These are phyloP conservation scores for Sinella curviseta DNA, from an alignment of 1,140 invertebrate genomes.

Conservation along the genomic window DNA sequence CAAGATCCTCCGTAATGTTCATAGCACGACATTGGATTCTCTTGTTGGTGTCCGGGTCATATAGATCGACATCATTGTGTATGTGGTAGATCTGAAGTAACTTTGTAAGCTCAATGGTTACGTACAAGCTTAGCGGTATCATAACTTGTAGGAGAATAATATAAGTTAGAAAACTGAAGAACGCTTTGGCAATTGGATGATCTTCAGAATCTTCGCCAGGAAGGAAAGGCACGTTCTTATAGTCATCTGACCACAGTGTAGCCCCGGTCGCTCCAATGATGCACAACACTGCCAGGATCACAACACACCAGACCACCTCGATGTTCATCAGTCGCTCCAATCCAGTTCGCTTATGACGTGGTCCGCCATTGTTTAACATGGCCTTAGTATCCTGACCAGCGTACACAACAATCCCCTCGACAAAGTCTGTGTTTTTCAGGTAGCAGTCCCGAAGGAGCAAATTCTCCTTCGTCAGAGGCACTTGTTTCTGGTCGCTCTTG, in stretches of 20 bases:
- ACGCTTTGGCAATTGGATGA: conserved; percentile 71
- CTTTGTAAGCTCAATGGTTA: conserved; percentile 96
- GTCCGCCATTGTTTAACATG: conserved; percentile 95
- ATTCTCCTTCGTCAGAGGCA: conserved; percentile 88
- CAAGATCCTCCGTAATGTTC: conserved; percentile 96
- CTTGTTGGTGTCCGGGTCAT: conserved; percentile 78
- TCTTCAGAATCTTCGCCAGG: conserved; percentile 55
- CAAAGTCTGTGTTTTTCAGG: conserved; percentile 88
- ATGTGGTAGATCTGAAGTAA: conserved; percentile 94
- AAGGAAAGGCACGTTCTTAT: conserved; percentile 65
- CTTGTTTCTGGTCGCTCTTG: conserved; percentile 63
- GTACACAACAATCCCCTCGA: conserved; percentile 96
- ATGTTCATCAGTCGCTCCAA: conserved; percentile 92
- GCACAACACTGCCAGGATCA: conserved; percentile 87
- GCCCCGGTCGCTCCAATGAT: conserved; percentile 86
- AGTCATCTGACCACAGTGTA: conserved; percentile 76
- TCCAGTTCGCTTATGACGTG: conserved; percentile 89
- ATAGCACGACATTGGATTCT: conserved; percentile 89
- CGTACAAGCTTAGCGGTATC: conserved; percentile 95
- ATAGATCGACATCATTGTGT: conserved; percentile 83
- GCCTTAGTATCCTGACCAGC: conserved; percentile 97
- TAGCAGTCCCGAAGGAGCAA: conserved; percentile 89
- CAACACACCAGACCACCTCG: conserved; percentile 94
- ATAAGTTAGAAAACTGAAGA: conserved; percentile 91
- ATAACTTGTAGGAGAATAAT: conserved; percentile 94